Evolutionary conservation across 2,113 vertebrate species (phyloP).

Genomic region (Mesitornis unicolor): DNA sequence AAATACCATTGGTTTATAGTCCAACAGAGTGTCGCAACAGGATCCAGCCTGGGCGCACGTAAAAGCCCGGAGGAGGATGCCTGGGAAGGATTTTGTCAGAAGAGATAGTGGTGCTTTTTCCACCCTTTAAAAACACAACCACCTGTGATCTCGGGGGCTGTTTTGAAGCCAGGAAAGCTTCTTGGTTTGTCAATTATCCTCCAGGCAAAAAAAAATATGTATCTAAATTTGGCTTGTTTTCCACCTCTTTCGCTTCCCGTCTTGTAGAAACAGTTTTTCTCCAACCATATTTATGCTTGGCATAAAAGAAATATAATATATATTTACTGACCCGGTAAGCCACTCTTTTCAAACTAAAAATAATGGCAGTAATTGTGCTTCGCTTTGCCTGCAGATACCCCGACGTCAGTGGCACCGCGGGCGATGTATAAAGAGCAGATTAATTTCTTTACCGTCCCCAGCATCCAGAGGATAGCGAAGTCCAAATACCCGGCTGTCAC

Average conservation of each 20-base stretch:
- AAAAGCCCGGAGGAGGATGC: background rate
- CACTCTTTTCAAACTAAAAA: background rate
- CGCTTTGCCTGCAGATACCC: background rate
- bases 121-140: background rate
- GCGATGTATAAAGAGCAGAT: background rate
- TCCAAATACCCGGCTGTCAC: background rate
- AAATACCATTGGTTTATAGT: conserved; percentile 58
- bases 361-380: background rate
- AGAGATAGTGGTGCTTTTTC: background rate
- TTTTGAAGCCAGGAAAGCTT: conserved; percentile 9
- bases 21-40: conserved; percentile 24
- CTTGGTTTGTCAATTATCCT: conserved; percentile 17
- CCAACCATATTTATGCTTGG: background rate
- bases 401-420: background rate
- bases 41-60: background rate
- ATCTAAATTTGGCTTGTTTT: conserved; percentile 23
- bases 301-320: background rate
- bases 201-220: conserved; percentile 25
- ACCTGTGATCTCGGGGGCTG: conserved; percentile 16
- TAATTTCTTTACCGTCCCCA: background rate
- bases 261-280: background rate
- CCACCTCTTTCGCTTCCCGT: accelerated
- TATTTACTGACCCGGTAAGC: conserved; percentile 6
- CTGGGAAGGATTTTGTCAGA: background rate
- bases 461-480: background rate